phyloP scores from a whole-genome alignment of 2,113 vertebrate genomes.

The Tor tambroides region DNA sequence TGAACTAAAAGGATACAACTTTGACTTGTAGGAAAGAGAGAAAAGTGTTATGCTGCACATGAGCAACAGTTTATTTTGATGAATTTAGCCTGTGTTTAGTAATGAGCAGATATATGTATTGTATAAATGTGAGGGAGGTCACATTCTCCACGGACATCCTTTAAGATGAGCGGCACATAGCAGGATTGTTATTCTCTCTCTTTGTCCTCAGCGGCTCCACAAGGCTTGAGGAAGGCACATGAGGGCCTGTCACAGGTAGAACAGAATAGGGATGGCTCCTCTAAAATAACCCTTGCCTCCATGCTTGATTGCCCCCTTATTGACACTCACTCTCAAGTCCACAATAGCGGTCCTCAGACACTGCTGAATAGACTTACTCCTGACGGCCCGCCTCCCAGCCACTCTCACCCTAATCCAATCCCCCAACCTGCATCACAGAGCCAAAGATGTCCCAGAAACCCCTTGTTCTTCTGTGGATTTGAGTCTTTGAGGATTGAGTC shows the following conservation, averaged over 20 bases:
- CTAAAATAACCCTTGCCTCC: constrained; percentile 92
- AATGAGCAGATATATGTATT: constrained; percentile 25
- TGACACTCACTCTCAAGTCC: constrained; percentile 90
- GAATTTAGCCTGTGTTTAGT: background rate
- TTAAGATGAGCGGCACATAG: constrained; percentile 97
- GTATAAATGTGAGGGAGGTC: constrained; percentile 80
- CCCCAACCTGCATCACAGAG: constrained; percentile 48
- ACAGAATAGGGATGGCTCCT: constrained; percentile 78
- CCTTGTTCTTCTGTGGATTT: background rate
- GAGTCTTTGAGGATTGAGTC: background rate
- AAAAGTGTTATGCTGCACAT: background rate
- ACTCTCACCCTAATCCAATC: constrained; percentile 71
- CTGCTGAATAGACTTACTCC: constrained; percentile 90
- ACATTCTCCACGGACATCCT: constrained; percentile 90
- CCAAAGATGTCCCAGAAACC: constrained; percentile 4
- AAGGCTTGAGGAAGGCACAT: constrained; percentile 66
- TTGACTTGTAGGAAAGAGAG: background rate
- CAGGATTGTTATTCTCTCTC: constrained; percentile 93
- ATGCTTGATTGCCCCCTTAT: constrained; percentile 98
- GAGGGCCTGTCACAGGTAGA: constrained; percentile 85
- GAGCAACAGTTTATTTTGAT: background rate
- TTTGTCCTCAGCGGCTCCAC: constrained; percentile 82
- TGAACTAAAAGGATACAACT: background rate
- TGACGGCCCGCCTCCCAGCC: constrained; percentile 9
- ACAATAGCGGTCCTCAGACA: constrained; percentile 92